Evolutionary conservation across 2,113 vertebrate genomes (phyloP), one percentile per base, ranked within the genome.

Genomic region (Xiphias gladius): DNA sequence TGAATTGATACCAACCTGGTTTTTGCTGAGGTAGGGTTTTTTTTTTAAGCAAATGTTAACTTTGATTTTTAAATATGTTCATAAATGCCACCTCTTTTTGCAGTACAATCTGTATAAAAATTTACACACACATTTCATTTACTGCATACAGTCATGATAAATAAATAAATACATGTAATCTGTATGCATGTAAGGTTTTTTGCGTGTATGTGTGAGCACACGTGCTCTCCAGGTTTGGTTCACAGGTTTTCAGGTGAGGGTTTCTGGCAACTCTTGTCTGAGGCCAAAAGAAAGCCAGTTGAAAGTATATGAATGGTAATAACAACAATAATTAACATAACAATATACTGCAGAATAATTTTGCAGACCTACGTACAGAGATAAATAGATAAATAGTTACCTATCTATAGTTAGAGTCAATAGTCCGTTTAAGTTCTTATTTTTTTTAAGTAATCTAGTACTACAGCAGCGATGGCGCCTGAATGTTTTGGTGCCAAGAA

Each of bases 21-120:
- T 96, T 95, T 96, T 95, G 92, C 94, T 99, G 98, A 99, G 98
- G 97, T 99, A 99, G 98, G 94, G 93, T 96, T 95, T 92, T 88
- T 68, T 76, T 94, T 78, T 79, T 81, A 94, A 95, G 89, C 80
- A 91, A 94, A 86, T 85, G 84, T 84, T 87, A 92, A 83, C 77
- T 94, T 79, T 80, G 65, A 88, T 89, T 84, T 83, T 92, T 93
- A 88, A 93, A 93, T 93, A 90, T 84, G 90, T 92, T 79, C 77
- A 89, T 87, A 93, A 94, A 95, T 93, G 91, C 91, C 91, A 78
- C 81, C 84, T 93, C 84, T 82, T 85, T 91, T 85, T 88, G 87
- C 82, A 87, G 88, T 86, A 88, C 87, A 89, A 88, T 86, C 83
- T 82, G 83, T 76, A 73, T 78, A 84, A 84, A 88, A 84, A 90